Conservation (phyloP, 1,140 invertebrate species). For the Solen grandis region DNA sequence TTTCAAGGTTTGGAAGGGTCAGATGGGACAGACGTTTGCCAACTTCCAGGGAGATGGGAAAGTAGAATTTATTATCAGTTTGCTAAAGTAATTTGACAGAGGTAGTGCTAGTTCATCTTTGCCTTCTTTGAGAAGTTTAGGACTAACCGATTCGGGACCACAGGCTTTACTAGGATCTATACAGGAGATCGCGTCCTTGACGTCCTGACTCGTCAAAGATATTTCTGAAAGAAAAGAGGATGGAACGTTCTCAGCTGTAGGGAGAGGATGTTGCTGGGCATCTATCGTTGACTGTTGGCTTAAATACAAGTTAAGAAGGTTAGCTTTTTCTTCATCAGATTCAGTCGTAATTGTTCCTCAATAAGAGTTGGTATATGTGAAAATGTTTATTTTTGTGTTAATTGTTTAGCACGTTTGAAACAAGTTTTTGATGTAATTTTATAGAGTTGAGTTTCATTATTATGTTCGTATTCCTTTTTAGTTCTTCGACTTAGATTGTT, state of each 20-base stretch:
- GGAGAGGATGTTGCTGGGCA: neutral
- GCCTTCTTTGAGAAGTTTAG: conserved; percentile 8
- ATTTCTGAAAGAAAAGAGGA: conserved; percentile 2
- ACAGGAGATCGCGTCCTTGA: neutral
- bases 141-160: conserved; percentile 19
- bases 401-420: neutral
- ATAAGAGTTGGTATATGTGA: conserved; percentile 6
- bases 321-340: conserved; percentile 4
- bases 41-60: conserved; percentile 14
- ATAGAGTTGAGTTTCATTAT: too few species aligned
- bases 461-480: neutral
- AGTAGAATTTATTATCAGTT: conserved; percentile 1
- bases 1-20: conserved; percentile 17
- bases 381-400: neutral
- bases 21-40: conserved; percentile 11
- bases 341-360: neutral
- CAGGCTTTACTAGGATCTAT: conserved; percentile 2
- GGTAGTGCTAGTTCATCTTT: neutral
- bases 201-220: neutral
- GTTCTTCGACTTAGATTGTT: conserved; percentile 1
- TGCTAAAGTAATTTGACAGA: conserved; percentile 2
- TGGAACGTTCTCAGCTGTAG: neutral
- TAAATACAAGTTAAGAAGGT: conserved; percentile 3
- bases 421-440: too few species aligned
- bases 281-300: neutral